Conservation (phyloP, 1,140 invertebrate species). For the Drosophila setifemur region DNA sequence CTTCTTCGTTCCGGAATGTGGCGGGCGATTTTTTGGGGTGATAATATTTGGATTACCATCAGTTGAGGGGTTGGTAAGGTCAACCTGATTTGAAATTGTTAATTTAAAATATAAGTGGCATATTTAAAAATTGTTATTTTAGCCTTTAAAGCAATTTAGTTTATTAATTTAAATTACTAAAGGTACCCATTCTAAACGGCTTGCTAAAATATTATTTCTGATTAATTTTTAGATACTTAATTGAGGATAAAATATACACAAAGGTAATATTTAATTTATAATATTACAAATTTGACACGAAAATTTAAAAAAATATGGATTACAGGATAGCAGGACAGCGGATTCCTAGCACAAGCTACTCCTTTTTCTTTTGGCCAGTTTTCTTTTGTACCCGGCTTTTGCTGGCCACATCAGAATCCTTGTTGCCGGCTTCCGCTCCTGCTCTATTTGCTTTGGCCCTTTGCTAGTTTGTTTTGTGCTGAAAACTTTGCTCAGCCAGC, state of each 20-base stretch:
- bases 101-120: too few relatives aligned
- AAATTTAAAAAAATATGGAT: neutral
- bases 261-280: too few relatives aligned
- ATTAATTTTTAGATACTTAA: too few relatives aligned
- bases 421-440: slow-evolving; percentile 36
- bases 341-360: neutral
- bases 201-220: too few relatives aligned
- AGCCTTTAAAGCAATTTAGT: too few relatives aligned
- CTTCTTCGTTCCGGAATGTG: neutral
- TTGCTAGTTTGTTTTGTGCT: slow-evolving; percentile 69
- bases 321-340: neutral
- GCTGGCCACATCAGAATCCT: slow-evolving; percentile 41
- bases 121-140: too few relatives aligned
- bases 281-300: neutral
- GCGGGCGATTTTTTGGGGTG: slow-evolving; percentile 22
- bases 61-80: too few relatives aligned
- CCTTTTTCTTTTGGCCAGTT: slow-evolving; percentile 15
- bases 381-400: slow-evolving; percentile 32
- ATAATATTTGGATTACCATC: slow-evolving; percentile 36
- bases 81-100: too few relatives aligned
- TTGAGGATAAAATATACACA: too few relatives aligned
- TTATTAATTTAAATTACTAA: too few relatives aligned
- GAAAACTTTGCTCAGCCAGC: slow-evolving; percentile 53
- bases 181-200: too few relatives aligned
- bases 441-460: slow-evolving; percentile 72